Base-by-base conservation (phyloP, 2,113 vertebrate genomes). In the Cranoglanis bouderius region DNA sequence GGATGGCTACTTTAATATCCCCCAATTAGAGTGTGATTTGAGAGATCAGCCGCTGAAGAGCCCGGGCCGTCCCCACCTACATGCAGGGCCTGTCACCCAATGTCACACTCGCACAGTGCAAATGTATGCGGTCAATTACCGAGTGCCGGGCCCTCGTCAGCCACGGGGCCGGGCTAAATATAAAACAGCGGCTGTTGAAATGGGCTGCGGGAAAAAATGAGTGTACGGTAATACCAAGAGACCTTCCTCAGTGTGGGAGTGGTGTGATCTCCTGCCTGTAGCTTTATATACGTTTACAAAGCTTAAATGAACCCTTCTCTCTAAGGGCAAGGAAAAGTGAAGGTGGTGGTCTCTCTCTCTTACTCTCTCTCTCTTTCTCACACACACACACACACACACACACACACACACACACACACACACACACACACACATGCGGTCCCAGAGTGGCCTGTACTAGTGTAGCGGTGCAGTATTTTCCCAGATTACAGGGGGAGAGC, bases 1-100 rank as follows among this genome's bases (percentile, higher is more conserved):
- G 92, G 90, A 95, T 94, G 92, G 94, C 93, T 93, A 91, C 92
- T 94, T 92, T 95, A 95, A 96, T 95, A 95, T 94, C 93, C 93
- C 93, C 94, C 93, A 95, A 95, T 95, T 95, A 96, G 92, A 92
- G 92, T 90, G 85, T 82, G 89, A 93, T 93, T 92, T 93, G 92
- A 94, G 93, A 94, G 93, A 95, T 94, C 93, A 95, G 92, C 91
- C 90, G 32, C 89, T 92, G 93, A 95, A 93, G 91, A 93, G 90
- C 93, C 82, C 90, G 65, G 90, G 88, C 90, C 65, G 82, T 87
- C 88, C 88, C 83, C 89, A 92, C 91, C 92, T 93, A 92, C 90
- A 91, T 87, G 81, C 86, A 92, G 93, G 90, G 89, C 87, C 92
- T 94, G 94, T 95, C 94, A 91, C 88, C 91, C 91, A 92, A 89